Conservation (phyloP, 2,797 vertebrate species). For the Trachops cirrhosus region DNA sequence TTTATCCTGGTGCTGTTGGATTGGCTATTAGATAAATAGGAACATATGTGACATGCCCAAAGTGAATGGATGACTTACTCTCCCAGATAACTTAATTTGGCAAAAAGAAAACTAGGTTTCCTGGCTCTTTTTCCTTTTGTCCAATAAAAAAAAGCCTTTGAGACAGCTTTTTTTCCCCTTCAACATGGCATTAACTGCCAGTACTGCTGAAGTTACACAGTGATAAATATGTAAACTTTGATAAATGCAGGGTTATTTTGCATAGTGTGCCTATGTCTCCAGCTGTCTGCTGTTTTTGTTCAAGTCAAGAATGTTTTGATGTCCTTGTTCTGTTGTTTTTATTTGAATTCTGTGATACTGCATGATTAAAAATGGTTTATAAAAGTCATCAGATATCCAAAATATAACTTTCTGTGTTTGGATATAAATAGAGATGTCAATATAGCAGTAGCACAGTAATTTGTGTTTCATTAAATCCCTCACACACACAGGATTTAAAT, state of each 20-base stretch:
- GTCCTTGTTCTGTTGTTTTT: slow-evolving; percentile 65
- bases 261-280: background rate
- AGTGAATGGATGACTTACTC: slow-evolving; percentile 55
- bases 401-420: slow-evolving; percentile 58
- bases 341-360: slow-evolving; percentile 63
- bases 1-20: background rate
- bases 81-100: slow-evolving; percentile 59
- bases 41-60: slow-evolving; percentile 43
- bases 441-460: slow-evolving; percentile 38
- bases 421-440: slow-evolving; percentile 55
- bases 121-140: slow-evolving; percentile 51
- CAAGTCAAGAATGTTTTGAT: slow-evolving; percentile 53
- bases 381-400: slow-evolving; percentile 61
- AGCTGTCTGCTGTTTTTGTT: slow-evolving; percentile 58
- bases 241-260: slow-evolving; percentile 44
- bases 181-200: slow-evolving; percentile 65
- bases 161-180: slow-evolving; percentile 52
- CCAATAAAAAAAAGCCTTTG: slow-evolving; percentile 66
- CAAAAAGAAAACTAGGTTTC: slow-evolving; percentile 49
- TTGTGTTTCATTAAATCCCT: background rate
- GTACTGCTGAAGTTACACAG: slow-evolving; percentile 48
- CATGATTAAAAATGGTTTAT: slow-evolving; percentile 58
- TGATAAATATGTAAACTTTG: slow-evolving; percentile 63
- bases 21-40: slow-evolving; percentile 29
- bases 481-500: slow-evolving; percentile 5